These are phyloP conservation scores for Pangasianodon hypophthalmus DNA, from an alignment of 2,113 vertebrate genomes.

Conservation along the genomic window DNA sequence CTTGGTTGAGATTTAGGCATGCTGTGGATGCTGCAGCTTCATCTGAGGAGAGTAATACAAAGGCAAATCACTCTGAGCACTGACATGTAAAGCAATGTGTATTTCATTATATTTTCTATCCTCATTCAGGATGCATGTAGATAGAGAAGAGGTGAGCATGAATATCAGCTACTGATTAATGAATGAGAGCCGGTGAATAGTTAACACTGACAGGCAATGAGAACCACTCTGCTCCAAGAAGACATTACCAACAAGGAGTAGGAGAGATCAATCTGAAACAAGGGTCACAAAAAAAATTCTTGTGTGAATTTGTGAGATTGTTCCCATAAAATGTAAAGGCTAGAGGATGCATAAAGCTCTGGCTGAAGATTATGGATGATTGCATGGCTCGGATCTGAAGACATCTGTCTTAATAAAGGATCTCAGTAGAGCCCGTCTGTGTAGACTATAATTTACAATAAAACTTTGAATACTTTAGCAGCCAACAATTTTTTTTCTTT, in stretches of 20 bases:
- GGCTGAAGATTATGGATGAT: background rate
- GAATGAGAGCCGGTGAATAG: slow-evolving; percentile 56
- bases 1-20: slow-evolving; percentile 17
- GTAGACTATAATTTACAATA: background rate
- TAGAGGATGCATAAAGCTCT: background rate
- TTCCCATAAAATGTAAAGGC: background rate
- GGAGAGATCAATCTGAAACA: slow-evolving; percentile 6
- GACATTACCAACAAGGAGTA: slow-evolving; percentile 31
- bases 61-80: slow-evolving; percentile 50
- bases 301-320: slow-evolving; percentile 14
- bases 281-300: background rate
- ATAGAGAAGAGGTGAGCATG: slow-evolving; percentile 23
- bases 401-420: background rate
- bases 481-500: too few species aligned
- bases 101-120: slow-evolving; percentile 11
- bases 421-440: background rate
- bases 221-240: slow-evolving; percentile 52
- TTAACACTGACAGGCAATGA: slow-evolving; percentile 57
- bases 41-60: slow-evolving; percentile 47
- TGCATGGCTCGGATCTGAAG: background rate
- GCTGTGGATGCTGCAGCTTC: slow-evolving; percentile 31
- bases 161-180: slow-evolving; percentile 48
- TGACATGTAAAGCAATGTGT: background rate
- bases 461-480: too few species aligned
- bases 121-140: slow-evolving; percentile 20